Base-by-base conservation (phyloP, 2,888 invertebrate genomes). In the Mesorhabditis spiculigera region DNA sequence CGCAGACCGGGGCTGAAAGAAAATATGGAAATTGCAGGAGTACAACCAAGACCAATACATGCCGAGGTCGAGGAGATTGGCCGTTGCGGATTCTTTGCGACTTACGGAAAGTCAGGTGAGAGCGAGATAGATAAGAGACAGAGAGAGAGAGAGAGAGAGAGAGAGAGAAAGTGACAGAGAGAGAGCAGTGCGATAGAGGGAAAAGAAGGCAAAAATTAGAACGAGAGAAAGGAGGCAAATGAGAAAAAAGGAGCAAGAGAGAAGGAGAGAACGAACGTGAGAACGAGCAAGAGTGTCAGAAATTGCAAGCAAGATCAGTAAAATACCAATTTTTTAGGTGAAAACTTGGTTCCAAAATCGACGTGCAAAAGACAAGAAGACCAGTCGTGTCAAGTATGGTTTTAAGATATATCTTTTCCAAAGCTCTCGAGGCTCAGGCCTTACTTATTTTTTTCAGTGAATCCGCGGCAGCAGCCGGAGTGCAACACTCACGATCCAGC, bases 311-410 rank as follows among this genome's bases (percentile, higher is more conserved):
- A 28, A 28, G 28, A 28, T 28, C 28, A 1, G 28, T 50, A n/a
- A 50, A 50, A 50, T 50, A 10, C 10, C 8, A 50, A 50, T 50
- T 50, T 50, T 50, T 50, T 50, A 50, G 58, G 58, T 50, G 58
- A 50, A 50, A 50, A 50, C 58, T 10, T 50, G 58, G 58, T 50
- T 50, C 58, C 58, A 50, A 50, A 50, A 50, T 50, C 58, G 58
- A 50, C 58, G 58, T n/a, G 58, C 58, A 50, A 50, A 50, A n/a
- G 58, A 50, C 58, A 50, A 50, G n/a, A 50, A 50, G 58, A 50
- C 58, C 58, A 50, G n/a, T n/a, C 8, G 58, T 13, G n/a, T 50
- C 58, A 50, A 10, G 58, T 50, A n/a, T 13, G 58, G 1, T 50
- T n/a, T 50, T 50, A 50, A 50, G n/a, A 10, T 50, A 13, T 50